Evolutionary conservation across 1,140 invertebrate genomes (phyloP).

Genomic region (Manduca sexta): DNA sequence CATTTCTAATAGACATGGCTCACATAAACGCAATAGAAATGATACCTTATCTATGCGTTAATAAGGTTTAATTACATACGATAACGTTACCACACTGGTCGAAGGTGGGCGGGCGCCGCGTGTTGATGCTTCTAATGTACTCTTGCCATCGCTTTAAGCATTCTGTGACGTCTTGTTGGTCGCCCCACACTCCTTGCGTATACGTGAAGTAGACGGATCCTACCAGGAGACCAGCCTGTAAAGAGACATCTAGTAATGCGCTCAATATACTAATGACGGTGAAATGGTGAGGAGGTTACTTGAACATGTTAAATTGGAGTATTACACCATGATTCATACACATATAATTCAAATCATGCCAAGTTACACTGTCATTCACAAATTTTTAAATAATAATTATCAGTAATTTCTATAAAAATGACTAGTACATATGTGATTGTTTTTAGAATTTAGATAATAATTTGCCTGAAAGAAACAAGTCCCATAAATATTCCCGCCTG

Average conservation of each 20-base stretch:
- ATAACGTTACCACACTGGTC: constrained; percentile 55
- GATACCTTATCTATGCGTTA: not conserved
- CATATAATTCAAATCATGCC: too few relatives aligned
- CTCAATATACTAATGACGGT: constrained; percentile 37
- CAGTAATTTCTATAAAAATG: too few relatives aligned
- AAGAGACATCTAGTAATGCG: constrained; percentile 1
- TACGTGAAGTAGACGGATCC: constrained; percentile 61
- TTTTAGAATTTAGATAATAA: too few relatives aligned
- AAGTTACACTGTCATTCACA: too few relatives aligned
- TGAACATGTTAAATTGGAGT: too few relatives aligned
- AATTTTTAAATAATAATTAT: too few relatives aligned
- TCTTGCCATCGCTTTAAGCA: constrained; percentile 58
- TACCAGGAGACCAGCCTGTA: constrained; percentile 59
- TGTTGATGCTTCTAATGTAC: constrained; percentile 55
- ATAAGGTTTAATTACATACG: constrained; percentile 31
- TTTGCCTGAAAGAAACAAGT: too few relatives aligned
- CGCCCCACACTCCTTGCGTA: constrained; percentile 64
- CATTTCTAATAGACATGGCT: not conserved
- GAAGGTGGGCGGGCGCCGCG: constrained; percentile 49
- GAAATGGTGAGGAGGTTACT: constrained; percentile 42
- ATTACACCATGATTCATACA: too few relatives aligned
- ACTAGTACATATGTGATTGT: too few relatives aligned
- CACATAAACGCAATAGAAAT: not conserved
- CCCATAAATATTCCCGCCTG: too few relatives aligned
- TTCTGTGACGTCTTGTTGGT: constrained; percentile 55